These are phyloP conservation scores for Euthynnus affinis DNA, from an alignment of 2,797 vertebrate species.

Conservation along the genomic window DNA sequence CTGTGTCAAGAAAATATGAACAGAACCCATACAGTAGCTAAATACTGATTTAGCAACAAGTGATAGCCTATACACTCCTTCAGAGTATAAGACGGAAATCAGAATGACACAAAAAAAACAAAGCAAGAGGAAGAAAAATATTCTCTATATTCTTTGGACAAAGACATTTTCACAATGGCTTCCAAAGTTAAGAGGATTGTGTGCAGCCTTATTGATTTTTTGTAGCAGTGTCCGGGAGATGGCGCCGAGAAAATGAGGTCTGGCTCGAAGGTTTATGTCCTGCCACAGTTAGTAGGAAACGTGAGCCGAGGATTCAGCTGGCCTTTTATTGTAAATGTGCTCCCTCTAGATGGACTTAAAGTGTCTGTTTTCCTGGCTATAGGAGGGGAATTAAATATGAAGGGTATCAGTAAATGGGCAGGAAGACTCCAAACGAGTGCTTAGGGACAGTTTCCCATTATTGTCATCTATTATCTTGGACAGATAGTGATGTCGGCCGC, in stretches of 20 bases:
- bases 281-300: constrained; percentile 82
- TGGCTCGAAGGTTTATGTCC: constrained; percentile 87
- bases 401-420: constrained; percentile 85
- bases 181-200: constrained; percentile 79
- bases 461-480: constrained; percentile 84
- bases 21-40: constrained; percentile 36
- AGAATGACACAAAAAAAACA: constrained; percentile 26
- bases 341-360: constrained; percentile 84
- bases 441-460: constrained; percentile 85
- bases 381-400: constrained; percentile 83
- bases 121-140: constrained; percentile 47
- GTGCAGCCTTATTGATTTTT: constrained; percentile 86
- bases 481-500: constrained; percentile 75
- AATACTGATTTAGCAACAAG: constrained; percentile 69
- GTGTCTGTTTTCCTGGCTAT: constrained; percentile 85
- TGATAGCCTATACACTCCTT: constrained; percentile 4
- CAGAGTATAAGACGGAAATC: constrained; percentile 21
- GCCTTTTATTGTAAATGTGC: constrained; percentile 84
- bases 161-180: constrained; percentile 76
- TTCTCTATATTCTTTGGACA: constrained; percentile 62
- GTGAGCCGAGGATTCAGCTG: constrained; percentile 82
- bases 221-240: constrained; percentile 78
- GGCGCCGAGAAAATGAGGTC: constrained; percentile 88
- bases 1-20: constrained; percentile 64
- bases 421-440: constrained; percentile 85